phyloP scores from a whole-genome alignment of 2,113 vertebrate genomes.

The Clupea harengus region DNA sequence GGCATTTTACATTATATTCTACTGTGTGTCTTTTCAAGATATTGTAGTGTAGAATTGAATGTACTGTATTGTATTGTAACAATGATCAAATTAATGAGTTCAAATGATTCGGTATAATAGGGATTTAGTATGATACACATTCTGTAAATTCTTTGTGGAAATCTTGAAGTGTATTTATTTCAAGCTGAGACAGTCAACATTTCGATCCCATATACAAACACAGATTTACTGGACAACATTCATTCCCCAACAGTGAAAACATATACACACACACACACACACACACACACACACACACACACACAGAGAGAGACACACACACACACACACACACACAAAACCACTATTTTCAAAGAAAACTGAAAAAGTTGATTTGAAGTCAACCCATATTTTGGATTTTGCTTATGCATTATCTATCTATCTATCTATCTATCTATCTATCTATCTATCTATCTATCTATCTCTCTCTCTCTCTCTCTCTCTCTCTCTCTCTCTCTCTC shows the following conservation, averaged over 20 bases:
- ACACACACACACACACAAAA: too few relatives aligned
- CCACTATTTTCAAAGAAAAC: too few relatives aligned
- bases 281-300: too few relatives aligned
- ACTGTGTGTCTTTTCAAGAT: background rate
- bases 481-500: background rate
- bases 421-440: background rate
- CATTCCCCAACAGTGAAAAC: too few relatives aligned
- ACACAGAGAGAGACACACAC: too few relatives aligned
- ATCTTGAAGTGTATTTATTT: too few relatives aligned
- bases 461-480: background rate
- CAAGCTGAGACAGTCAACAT: too few relatives aligned
- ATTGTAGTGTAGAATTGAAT: background rate
- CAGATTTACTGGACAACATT: too few relatives aligned
- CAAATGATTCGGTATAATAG: background rate
- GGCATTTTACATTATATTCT: background rate
- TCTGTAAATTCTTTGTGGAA: background rate
- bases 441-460: constrained; percentile 11
- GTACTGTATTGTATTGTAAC: background rate
- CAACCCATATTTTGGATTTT: background rate
- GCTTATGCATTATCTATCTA: too few relatives aligned
- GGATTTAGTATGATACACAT: background rate
- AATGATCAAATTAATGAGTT: background rate
- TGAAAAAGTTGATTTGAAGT: background rate
- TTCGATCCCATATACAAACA: too few relatives aligned
- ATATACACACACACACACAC: too few relatives aligned